Conservation (phyloP, 2,113 vertebrate genomes). For the Elachura formosa region DNA sequence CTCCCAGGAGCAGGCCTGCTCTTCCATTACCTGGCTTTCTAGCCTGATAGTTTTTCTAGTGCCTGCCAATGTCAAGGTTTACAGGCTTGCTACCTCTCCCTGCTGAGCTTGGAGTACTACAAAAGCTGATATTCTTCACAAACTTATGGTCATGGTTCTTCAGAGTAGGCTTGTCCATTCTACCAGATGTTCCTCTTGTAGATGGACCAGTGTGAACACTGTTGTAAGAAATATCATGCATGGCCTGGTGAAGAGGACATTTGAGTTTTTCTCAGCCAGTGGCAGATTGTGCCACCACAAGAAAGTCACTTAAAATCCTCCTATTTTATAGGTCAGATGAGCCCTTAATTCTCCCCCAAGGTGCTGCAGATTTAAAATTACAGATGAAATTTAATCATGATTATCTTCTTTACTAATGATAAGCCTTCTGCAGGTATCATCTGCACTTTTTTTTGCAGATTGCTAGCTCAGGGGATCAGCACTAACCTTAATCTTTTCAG, state of each 20-base stretch:
- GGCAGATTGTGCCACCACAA: not conserved
- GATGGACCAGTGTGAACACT: rapidly evolving
- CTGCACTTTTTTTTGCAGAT: not conserved
- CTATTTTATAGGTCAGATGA: not conserved
- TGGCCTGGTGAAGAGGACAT: not conserved
- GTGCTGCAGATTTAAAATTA: not conserved
- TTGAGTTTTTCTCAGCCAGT: not conserved
- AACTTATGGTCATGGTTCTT: not conserved
- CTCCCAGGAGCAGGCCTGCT: not conserved
- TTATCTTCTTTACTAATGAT: not conserved
- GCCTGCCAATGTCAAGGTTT: not conserved
- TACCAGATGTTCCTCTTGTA: not conserved
- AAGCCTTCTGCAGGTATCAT: not conserved
- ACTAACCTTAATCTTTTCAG: not conserved
- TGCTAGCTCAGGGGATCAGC: not conserved
- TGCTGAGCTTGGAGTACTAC: not conserved
- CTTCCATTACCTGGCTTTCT: not conserved
- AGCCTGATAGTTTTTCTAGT: rapidly evolving
- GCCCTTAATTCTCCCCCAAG: not conserved
- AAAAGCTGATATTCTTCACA: not conserved
- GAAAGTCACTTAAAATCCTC: not conserved
- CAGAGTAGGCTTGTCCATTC: not conserved
- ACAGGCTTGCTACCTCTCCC: rapidly evolving
- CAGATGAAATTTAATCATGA: not conserved
- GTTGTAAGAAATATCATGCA: not conserved